Evolutionary conservation across 2,113 vertebrate genomes (phyloP).

Genomic region (Pyrgilauda ruficollis): DNA sequence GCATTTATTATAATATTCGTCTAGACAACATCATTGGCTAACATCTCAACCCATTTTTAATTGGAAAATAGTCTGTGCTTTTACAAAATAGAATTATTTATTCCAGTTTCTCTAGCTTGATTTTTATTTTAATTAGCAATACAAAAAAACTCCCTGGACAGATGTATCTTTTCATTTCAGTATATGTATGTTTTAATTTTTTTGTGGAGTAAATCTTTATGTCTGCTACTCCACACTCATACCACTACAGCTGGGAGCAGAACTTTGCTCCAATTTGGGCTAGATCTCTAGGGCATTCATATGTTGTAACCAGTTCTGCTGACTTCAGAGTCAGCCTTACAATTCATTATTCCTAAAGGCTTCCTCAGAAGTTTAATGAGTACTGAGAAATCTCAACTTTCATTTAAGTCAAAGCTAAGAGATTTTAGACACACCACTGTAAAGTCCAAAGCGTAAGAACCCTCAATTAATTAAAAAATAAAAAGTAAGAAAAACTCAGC

Average conservation of each 20-base stretch:
- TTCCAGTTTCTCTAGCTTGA: not conserved
- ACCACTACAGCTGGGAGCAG: not conserved
- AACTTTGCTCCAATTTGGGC: not conserved
- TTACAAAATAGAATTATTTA: not conserved
- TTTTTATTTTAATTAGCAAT: not conserved
- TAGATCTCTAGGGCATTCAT: not conserved
- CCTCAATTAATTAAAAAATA: not conserved
- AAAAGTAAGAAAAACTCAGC: not conserved
- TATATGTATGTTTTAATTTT: not conserved
- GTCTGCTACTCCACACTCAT: not conserved
- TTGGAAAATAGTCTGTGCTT: not conserved
- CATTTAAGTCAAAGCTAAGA: not conserved
- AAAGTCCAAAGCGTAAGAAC: not conserved
- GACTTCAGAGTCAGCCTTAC: not conserved
- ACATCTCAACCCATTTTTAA: not conserved
- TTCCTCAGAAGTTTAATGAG: not conserved
- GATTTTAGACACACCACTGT: not conserved
- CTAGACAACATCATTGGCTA: not conserved
- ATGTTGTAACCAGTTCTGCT: not conserved
- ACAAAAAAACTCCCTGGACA: too few relatives aligned
- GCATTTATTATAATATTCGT: not conserved
- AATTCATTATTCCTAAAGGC: not conserved
- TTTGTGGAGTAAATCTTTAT: not conserved
- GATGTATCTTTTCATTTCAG: not conserved
- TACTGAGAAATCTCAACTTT: not conserved